Evolutionary conservation across 2,888 invertebrate genomes (phyloP), one percentile per base, ranked within the genome.

Genomic region (Charanyca ferruginea): DNA sequence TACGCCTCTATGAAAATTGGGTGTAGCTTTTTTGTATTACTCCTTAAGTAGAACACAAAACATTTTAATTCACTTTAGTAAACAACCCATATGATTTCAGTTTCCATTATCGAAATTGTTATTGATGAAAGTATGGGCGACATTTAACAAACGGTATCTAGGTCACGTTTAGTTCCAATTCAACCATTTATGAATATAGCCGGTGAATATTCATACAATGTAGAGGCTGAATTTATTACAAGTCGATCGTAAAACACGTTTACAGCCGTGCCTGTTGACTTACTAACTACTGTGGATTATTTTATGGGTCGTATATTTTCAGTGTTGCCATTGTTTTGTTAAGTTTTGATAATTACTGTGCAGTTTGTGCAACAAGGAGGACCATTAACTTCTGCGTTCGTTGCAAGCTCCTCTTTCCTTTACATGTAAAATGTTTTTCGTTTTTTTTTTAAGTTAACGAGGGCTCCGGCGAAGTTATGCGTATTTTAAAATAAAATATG

Each of bases 221-320:
- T 81, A 60, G 28, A 51, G 60, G 32, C 54, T 32, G 38, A 52
- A 71, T 83, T 73, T 73, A 77, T 72, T 74, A 76, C 77, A 44
- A 49, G 73, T 71, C 42, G 63, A 64, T 71, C 80, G 69, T 83
- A 80, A 81, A 84, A 74, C 66, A 71, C 64, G 65, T 77, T 78
- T 70, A 83, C 67, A 57, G 60, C 61, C 42, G 59, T 48, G 65
- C 55, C 62, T 69, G 77, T 84, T 76, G 77, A 76, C 71, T 80
- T 68, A 66, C 75, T 73, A 79, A 83, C 72, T 66, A 49, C 63
- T 69, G 54, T 32, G 54, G 55, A 77, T 75, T 75, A 80, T 70
- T 83, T 77, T 77, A 79, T 64, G 71, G 70, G 8, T 35, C 38
- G 62, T 71, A 66, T 41, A 72, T 64, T 71, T 68, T 18, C 64